These are phyloP conservation scores for Pitta sordida DNA, from an alignment of 2,113 vertebrate species.

Conservation along the genomic window DNA sequence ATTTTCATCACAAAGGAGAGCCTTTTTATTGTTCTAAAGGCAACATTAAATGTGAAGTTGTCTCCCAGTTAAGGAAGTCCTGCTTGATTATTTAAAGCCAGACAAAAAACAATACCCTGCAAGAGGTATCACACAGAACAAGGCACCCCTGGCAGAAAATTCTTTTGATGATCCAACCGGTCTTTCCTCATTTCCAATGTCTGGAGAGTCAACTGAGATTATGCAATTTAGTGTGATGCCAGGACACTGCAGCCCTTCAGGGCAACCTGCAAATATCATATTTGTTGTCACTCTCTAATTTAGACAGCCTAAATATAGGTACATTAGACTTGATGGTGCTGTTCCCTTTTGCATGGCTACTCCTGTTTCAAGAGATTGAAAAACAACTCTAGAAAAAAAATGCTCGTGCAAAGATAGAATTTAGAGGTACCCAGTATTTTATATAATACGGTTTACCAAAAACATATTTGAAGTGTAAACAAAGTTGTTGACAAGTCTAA, in stretches of 20 bases:
- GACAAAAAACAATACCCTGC: background rate
- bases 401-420: background rate
- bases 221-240: background rate
- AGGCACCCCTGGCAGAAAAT: background rate
- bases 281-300: conserved; percentile 52
- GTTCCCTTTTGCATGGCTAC: background rate
- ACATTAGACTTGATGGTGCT: background rate
- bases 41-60: background rate
- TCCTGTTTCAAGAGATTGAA: background rate
- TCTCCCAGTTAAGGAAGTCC: background rate
- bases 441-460: background rate
- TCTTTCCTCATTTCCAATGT: background rate
- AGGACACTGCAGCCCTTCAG: background rate
- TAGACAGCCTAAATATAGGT: conserved; percentile 42
- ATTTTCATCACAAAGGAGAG: background rate
- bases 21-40: background rate
- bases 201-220: background rate
- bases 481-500: background rate
- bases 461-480: background rate
- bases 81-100: background rate
- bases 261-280: background rate
- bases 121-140: background rate
- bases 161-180: background rate
- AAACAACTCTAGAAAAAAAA: background rate
- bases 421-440: background rate